A percentile compares a stretch with the other conserved stretches of the same genome.
Evolutionary conservation across 2,888 invertebrate species (phyloP).

Genomic region (Cheilosia soror): DNA sequence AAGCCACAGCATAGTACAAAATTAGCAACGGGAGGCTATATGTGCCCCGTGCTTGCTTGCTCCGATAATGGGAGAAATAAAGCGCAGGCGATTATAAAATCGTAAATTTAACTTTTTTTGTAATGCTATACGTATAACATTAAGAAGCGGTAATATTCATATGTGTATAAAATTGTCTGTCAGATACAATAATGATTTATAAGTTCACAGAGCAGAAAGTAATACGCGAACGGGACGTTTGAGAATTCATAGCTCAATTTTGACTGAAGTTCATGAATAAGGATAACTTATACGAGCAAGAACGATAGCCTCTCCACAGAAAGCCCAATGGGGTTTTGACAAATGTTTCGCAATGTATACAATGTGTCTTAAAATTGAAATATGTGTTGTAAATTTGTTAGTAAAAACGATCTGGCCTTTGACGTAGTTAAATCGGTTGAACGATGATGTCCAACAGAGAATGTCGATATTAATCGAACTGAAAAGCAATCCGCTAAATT

Average conservation of each 20-base stretch:
- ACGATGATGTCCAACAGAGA: too few relatives aligned
- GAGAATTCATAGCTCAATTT: not conserved
- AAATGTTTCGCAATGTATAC: too few relatives aligned
- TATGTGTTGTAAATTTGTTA: too few relatives aligned
- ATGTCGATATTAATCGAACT: too few relatives aligned
- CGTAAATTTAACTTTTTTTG: slow-evolving; percentile 16
- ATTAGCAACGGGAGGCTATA: slow-evolving; percentile 15
- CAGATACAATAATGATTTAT: not conserved
- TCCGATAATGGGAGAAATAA: slow-evolving; percentile 38
- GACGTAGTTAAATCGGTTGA: too few relatives aligned
- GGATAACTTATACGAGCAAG: too few relatives aligned
- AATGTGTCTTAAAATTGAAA: too few relatives aligned
- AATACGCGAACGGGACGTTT: not conserved
- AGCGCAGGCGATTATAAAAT: slow-evolving; percentile 28
- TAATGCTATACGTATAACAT: not conserved
- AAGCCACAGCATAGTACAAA: slow-evolving; percentile 25
- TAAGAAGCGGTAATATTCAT: slow-evolving; percentile 14
- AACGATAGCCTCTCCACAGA: too few relatives aligned
- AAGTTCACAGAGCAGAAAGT: not conserved
- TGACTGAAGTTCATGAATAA: not conserved
- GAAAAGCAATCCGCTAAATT: too few relatives aligned
- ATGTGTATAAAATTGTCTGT: slow-evolving; percentile 6
- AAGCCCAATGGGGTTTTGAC: too few relatives aligned
- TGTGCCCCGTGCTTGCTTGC: slow-evolving; percentile 9
- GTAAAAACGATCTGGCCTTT: too few relatives aligned